A percentile compares a stretch with the other conserved stretches of the same genome.
Evolutionary conservation across 2,888 invertebrate genomes (phyloP).

Genomic region (Stenodema calcarata): DNA sequence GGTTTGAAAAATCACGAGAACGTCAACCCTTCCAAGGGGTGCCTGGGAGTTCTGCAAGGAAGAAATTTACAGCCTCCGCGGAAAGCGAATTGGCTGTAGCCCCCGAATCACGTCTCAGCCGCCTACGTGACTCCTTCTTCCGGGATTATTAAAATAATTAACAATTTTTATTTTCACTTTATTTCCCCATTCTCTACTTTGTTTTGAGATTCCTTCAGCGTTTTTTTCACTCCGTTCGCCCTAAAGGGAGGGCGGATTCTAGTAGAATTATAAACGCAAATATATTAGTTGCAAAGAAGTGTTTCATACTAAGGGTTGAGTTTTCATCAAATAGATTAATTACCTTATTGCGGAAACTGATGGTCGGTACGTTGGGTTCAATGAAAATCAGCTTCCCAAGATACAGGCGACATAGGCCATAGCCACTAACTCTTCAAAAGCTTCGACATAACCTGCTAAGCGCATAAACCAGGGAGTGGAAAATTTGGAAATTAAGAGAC

Average conservation of each 20-base stretch:
- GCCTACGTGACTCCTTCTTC: slow-evolving; percentile 20
- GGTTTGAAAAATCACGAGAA: slow-evolving; percentile 47
- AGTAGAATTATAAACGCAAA: not conserved
- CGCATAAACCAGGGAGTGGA: no score
- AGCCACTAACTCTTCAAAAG: no score
- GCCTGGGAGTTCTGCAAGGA: not conserved
- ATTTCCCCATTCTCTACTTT: not conserved
- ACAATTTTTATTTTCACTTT: not conserved
- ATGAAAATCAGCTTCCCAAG: no score
- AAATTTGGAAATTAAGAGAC: no score
- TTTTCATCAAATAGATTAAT: not conserved
- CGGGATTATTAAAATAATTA: slow-evolving; percentile 41
- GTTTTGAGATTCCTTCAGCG: not conserved
- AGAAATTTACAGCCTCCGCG: slow-evolving; percentile 18
- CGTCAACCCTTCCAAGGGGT: slow-evolving; percentile 26
- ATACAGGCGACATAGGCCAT: no score
- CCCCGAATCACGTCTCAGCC: slow-evolving; percentile 40
- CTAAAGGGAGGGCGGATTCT: not conserved
- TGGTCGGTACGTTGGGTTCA: no score
- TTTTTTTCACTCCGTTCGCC: not conserved
- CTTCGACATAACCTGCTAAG: no score
- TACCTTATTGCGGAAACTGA: no score
- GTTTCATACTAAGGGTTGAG: not conserved
- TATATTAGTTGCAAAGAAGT: not conserved
- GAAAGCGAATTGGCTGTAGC: slow-evolving; percentile 28